A percentile compares a stretch with the other conserved stretches of the same genome.
phyloP scores from a whole-genome alignment of 2,797 vertebrate species.

The Rousettus madagascariensis region DNA sequence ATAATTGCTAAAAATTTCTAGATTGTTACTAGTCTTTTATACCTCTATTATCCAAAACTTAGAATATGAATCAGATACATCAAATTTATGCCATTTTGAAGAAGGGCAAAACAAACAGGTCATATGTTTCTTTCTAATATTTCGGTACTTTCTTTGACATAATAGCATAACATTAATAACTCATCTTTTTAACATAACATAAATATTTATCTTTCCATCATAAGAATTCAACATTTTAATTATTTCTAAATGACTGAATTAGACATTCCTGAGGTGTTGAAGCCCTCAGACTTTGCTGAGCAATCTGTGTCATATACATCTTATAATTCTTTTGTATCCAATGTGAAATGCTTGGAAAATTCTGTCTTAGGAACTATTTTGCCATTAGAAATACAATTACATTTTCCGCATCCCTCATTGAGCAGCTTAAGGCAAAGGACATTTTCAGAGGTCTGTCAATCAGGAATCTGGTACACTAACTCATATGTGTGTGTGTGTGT shows the following conservation, averaged over 20 bases:
- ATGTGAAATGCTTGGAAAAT: neutral
- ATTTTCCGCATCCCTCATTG: neutral
- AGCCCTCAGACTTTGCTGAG: neutral
- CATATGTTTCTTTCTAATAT: neutral
- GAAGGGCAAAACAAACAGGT: neutral
- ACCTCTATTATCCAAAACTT: neutral
- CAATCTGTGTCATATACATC: neutral
- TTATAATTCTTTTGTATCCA: neutral
- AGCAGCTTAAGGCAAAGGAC: constrained; percentile 3
- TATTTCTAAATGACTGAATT: neutral
- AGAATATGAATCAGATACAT: neutral
- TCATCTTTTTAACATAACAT: neutral
- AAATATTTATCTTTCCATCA: neutral
- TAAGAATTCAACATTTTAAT: neutral
- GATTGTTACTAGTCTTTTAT: neutral
- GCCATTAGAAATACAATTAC: constrained; percentile 48
- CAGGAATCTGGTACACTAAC: neutral
- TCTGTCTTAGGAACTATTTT: neutral
- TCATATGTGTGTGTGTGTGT: neutral
- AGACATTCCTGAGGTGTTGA: neutral
- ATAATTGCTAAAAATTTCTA: neutral
- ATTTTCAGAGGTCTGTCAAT: constrained; percentile 53
- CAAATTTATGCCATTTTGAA: neutral
- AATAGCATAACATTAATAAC: neutral
- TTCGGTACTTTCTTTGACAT: neutral